phyloP scores from a whole-genome alignment of 37 sponge, comb jelly and placozoan species.

The Trichoplax adhaerens region DNA sequence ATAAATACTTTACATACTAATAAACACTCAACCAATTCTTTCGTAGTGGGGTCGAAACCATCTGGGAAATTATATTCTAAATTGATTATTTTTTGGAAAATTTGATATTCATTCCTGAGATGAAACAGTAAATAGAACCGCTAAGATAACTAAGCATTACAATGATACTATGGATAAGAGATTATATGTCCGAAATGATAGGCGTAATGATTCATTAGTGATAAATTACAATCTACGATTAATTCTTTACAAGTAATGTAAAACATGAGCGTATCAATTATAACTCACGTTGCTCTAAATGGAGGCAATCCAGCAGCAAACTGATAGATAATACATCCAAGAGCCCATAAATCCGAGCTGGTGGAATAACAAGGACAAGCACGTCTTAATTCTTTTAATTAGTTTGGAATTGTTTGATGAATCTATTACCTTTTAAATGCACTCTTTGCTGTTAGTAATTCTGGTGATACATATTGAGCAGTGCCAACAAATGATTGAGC shows the following conservation, averaged over 20 bases:
- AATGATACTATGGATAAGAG: neutral
- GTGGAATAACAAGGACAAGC: neutral
- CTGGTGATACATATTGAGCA: constrained; percentile 91
- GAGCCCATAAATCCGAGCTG: constrained; percentile 89
- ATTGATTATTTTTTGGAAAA: constrained; percentile 88
- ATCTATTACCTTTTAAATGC: constrained; percentile 57
- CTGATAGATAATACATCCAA: constrained; percentile 87
- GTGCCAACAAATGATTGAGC: constrained; percentile 93
- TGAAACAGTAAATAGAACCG: too few species aligned
- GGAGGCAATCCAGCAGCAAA: constrained; percentile 80
- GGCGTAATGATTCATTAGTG: neutral
- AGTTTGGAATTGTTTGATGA: neutral
- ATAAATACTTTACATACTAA: constrained; percentile 28
- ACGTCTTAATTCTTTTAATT: neutral
- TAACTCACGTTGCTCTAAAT: constrained; percentile 75
- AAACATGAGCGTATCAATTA: too few species aligned
- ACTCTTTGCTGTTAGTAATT: constrained; percentile 63
- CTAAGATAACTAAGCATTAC: too few species aligned
- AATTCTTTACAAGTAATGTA: too few species aligned
- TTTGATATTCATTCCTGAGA: constrained; percentile 77
- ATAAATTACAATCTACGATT: neutral
- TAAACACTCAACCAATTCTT: constrained; percentile 45
- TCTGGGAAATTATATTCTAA: constrained; percentile 65
- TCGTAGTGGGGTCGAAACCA: constrained; percentile 34
- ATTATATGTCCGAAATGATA: neutral